These are phyloP conservation scores for Platycheirus albimanus DNA, from an alignment of 2,888 invertebrate species.

Conservation along the genomic window DNA sequence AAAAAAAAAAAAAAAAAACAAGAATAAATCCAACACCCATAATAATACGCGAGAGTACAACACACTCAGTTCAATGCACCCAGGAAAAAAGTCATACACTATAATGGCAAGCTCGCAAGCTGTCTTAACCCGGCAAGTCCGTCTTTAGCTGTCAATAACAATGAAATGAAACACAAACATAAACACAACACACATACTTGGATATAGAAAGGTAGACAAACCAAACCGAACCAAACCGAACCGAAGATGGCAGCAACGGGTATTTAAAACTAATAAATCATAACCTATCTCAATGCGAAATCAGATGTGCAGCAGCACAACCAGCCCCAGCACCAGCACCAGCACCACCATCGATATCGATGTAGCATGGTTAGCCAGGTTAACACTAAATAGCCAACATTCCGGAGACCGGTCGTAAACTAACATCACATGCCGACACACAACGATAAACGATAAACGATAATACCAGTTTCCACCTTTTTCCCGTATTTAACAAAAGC, in stretches of 20 bases:
- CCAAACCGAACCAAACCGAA: too few relatives aligned
- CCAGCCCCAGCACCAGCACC: conserved; percentile 16
- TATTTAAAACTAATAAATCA: conserved; percentile 74
- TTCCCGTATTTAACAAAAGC: conserved; percentile 74
- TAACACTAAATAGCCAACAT: conserved; percentile 63
- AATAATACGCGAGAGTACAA: too few relatives aligned
- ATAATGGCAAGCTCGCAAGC: neutral
- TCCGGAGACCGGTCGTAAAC: conserved; percentile 69
- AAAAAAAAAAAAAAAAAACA: conserved; percentile 46
- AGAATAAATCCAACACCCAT: conserved; percentile 62
- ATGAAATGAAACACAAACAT: conserved; percentile 28
- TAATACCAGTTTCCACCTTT: conserved; percentile 71
- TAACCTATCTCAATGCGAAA: conserved; percentile 74
- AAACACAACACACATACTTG: too few relatives aligned
- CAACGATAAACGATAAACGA: too few relatives aligned
- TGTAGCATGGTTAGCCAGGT: conserved; percentile 45
- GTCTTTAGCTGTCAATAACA: conserved; percentile 61
- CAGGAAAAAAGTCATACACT: conserved; percentile 9
- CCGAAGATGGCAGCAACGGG: conserved; percentile 70
- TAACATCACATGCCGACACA: conserved; percentile 62
- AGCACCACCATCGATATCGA: too few relatives aligned
- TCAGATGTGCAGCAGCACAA: conserved; percentile 63
- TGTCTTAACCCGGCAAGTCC: conserved; percentile 26
- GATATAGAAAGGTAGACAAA: too few relatives aligned
- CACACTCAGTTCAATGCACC: conserved; percentile 61